phyloP scores from a whole-genome alignment of 2,113 vertebrate species.

The Hippocampus comes region DNA sequence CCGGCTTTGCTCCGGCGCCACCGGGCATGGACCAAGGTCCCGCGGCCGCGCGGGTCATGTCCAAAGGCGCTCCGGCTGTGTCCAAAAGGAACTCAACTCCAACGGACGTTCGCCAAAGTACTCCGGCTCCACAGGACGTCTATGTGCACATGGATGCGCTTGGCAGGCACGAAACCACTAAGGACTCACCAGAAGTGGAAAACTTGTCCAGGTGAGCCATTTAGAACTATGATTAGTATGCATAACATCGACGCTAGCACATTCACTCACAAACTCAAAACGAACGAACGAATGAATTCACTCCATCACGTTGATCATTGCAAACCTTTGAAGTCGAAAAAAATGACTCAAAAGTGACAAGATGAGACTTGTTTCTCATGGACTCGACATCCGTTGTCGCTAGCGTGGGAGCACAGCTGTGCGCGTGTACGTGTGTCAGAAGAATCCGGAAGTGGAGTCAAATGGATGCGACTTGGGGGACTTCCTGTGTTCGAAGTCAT shows the following conservation, averaged over 20 bases:
- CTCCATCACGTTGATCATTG: too few species aligned
- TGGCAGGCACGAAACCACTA: conserved; percentile 7
- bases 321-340: too few species aligned
- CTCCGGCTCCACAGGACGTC: conserved; percentile 26
- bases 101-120: not conserved
- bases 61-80: not conserved
- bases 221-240: too few species aligned
- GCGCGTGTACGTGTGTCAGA: not conserved
- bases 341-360: not conserved
- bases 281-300: too few species aligned
- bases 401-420: not conserved
- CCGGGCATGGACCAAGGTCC: not conserved
- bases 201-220: conserved; percentile 22
- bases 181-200: conserved; percentile 2
- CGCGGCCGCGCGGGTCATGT: conserved; percentile 30
- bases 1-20: not conserved
- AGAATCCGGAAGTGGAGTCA: conserved; percentile 27
- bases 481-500: not conserved
- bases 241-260: too few species aligned
- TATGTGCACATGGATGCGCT: conserved; percentile 63
- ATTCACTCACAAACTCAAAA: too few species aligned
- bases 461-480: conserved; percentile 22
- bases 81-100: not conserved
- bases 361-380: not conserved
- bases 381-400: not conserved